A percentile compares a stretch with the other conserved stretches of the same genome.
phyloP scores from a whole-genome alignment of 2,113 vertebrate species.

The Felis chaus region DNA sequence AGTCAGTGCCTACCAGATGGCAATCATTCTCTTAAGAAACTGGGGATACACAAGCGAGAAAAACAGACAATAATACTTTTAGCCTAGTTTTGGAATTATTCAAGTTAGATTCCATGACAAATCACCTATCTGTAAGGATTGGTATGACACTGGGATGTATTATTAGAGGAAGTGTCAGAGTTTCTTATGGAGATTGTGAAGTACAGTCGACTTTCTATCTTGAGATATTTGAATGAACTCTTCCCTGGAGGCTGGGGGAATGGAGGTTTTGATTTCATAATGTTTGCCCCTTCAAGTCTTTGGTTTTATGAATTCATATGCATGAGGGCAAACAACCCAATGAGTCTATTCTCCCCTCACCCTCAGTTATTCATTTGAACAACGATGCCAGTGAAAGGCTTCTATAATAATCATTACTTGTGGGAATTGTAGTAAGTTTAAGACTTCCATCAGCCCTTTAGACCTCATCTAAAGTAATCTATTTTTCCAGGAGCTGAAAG shows the following conservation, averaged over 20 bases:
- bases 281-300: neutral
- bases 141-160: neutral
- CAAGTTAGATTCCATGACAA: neutral
- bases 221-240: neutral
- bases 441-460: slow-evolving; percentile 33
- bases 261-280: neutral
- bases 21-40: neutral
- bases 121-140: neutral
- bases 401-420: neutral
- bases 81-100: neutral
- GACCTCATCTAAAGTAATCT: slow-evolving; percentile 48
- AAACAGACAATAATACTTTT: neutral
- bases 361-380: slow-evolving; percentile 33
- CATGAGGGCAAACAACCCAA: neutral
- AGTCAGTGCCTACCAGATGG: neutral
- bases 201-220: neutral
- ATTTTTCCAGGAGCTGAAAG: slow-evolving; percentile 61
- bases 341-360: neutral
- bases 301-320: slow-evolving; percentile 41
- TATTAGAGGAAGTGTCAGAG: neutral
- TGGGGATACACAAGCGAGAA: neutral
- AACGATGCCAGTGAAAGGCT: neutral
- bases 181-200: neutral
- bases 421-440: neutral
- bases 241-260: neutral